A percentile compares a stretch with the other conserved stretches of the same genome.
Evolutionary conservation across 2,888 invertebrate species (phyloP).

Genomic region (Ichneumon xanthorius): DNA sequence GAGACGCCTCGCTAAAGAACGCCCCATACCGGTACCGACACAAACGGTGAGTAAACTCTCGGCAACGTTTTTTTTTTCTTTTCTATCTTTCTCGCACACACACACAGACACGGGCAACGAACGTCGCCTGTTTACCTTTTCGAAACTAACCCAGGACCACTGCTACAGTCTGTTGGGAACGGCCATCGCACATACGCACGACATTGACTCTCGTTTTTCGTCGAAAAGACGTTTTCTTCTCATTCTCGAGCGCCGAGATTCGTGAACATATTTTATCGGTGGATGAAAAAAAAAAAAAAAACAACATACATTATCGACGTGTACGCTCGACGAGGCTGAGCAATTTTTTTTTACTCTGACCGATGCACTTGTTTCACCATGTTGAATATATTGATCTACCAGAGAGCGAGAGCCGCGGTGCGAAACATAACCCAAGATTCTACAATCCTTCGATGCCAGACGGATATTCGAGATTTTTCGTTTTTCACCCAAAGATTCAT

Average conservation of each 20-base stretch:
- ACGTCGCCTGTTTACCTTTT: constrained; percentile 63
- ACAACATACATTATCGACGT: not conserved
- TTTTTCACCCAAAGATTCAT: not conserved
- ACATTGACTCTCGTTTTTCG: constrained; percentile 70
- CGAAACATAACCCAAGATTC: constrained; percentile 18
- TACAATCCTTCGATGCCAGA: not conserved
- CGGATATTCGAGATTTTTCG: not conserved
- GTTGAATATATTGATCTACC: constrained; percentile 48
- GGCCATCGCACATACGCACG: constrained; percentile 63
- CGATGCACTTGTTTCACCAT: constrained; percentile 46
- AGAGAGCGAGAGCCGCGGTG: not conserved
- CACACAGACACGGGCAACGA: constrained; percentile 21
- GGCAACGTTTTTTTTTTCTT: constrained; percentile 47
- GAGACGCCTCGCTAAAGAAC: constrained; percentile 69
- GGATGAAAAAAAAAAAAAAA: constrained; percentile 5
- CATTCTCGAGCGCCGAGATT: constrained; percentile 3
- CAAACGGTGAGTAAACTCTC: constrained; percentile 76
- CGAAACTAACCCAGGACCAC: constrained; percentile 53
- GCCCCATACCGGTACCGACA: constrained; percentile 57
- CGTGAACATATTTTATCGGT: constrained; percentile 1
- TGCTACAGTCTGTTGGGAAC: constrained; percentile 33
- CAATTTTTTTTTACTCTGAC: not conserved
- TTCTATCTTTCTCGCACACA: constrained; percentile 20
- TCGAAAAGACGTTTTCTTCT: constrained; percentile 25
- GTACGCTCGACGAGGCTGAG: constrained; percentile 4